Evolutionary conservation across 2,797 vertebrate species (phyloP).

Genomic region (Distichodus sexfasciatus): DNA sequence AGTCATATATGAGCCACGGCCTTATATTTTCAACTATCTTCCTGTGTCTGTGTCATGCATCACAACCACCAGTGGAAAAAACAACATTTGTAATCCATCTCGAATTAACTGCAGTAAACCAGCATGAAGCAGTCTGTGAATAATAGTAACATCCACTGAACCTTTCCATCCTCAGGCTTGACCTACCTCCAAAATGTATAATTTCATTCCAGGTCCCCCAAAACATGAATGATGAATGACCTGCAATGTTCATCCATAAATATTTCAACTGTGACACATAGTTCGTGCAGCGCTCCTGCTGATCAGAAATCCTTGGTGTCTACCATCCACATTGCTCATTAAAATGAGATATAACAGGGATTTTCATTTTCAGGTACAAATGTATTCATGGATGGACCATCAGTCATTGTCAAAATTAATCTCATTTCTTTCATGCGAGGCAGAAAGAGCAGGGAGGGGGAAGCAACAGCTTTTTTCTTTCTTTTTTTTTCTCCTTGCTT

Average conservation of each 20-base stretch:
- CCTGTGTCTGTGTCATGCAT: too few species aligned
- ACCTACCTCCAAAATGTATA: slow-evolving; percentile 31
- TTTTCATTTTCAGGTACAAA: slow-evolving; percentile 59
- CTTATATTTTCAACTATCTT: too few species aligned
- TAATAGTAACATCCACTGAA: neutral
- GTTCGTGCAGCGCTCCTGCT: slow-evolving; percentile 37
- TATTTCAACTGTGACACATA: slow-evolving; percentile 53
- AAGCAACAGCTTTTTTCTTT: slow-evolving; percentile 27
- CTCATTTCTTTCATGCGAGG: slow-evolving; percentile 52
- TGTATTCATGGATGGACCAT: slow-evolving; percentile 55
- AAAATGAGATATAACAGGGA: slow-evolving; percentile 60
- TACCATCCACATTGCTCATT: slow-evolving; percentile 51
- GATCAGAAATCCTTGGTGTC: slow-evolving; percentile 48
- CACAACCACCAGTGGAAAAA: too few species aligned
- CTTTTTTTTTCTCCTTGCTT: too few species aligned
- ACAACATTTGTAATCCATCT: neutral
- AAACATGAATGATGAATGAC: slow-evolving; percentile 57
- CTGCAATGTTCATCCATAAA: slow-evolving; percentile 51
- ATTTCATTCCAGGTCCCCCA: slow-evolving; percentile 15
- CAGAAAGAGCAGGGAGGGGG: slow-evolving; percentile 30
- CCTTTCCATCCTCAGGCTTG: slow-evolving; percentile 5
- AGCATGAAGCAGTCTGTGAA: too few species aligned
- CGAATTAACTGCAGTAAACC: neutral
- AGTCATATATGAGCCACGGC: too few species aligned
- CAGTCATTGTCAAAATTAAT: slow-evolving; percentile 61